Conservation (phyloP, 1,140 invertebrate genomes). For the Metaphire vulgaris region DNA sequence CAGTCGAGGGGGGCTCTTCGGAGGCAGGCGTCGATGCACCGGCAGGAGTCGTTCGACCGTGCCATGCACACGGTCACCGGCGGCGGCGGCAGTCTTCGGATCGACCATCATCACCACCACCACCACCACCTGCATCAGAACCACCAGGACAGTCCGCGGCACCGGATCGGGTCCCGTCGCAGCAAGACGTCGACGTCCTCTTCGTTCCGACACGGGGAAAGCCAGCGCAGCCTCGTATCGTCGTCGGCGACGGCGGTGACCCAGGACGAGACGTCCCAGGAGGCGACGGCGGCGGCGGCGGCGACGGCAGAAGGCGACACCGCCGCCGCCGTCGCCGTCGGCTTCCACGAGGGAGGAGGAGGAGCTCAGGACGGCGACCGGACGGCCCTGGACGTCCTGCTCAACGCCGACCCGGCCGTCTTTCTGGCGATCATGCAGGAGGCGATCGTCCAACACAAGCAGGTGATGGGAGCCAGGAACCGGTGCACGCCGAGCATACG, state of each 20-base stretch:
- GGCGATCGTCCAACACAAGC: slow-evolving; percentile 63
- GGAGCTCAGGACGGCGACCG: too few species aligned
- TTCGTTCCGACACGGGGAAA: slow-evolving; percentile 5
- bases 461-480: slow-evolving; percentile 60
- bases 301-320: not conserved
- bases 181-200: not conserved
- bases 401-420: slow-evolving; percentile 54
- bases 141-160: not conserved
- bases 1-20: not conserved
- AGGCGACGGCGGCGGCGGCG: not conserved
- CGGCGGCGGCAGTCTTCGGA: too few species aligned
- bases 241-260: not conserved
- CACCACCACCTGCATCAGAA: too few species aligned
- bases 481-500: slow-evolving; percentile 59
- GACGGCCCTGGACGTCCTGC: slow-evolving; percentile 53
- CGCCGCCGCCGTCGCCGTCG: not conserved
- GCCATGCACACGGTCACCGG: too few species aligned
- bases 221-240: slow-evolving; percentile 2
- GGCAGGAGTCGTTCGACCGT: not conserved
- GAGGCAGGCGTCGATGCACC: too few species aligned
- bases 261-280: not conserved
- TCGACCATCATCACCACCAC: too few species aligned
- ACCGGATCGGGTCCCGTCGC: not conserved
- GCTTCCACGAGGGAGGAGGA: too few species aligned
- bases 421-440: slow-evolving; percentile 64